Base-by-base conservation (phyloP, 2,113 vertebrate genomes). In the Aphyosemion australe region DNA sequence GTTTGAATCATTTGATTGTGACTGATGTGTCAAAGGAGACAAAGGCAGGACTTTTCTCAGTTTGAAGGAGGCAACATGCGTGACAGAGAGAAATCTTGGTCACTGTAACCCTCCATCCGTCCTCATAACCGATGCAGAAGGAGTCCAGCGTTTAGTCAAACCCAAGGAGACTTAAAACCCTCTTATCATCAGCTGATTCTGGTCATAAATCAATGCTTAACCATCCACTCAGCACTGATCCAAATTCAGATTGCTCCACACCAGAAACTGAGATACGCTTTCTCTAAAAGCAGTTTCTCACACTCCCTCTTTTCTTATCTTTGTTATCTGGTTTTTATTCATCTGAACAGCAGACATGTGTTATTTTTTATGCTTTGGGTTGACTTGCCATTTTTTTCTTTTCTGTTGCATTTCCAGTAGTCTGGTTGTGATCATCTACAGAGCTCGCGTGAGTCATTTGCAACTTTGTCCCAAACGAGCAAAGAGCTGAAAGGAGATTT, bases 141-240 rank as follows among this genome's bases (percentile, higher is more conserved):
- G 56, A 70, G 66, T 53, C 61, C 73, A 13, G 61, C 69, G 85
- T 78, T 62, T 78, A 74, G 63, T 64, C 57, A 57, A 74, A 73
- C 72, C 69, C 82, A 74, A 64, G 54, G 66, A 83, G 81, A 70
- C 74, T 80, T 65, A 82, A 82, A 10, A 71, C 21, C 65, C 42
- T 77, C 84, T 86, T 86, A 90, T 89, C 87, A 72, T 61, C 46
- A 70, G 39, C 74, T 46, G 52, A 85, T 76, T 83, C 76, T 80
- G 49, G 55, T 87, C 82, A 84, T 83, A 84, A 88, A 84, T 91
- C 84, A 77, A 65, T 18, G 62, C 76, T 65, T 43, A 61, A 76
- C 83, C 74, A 78, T 87, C 78, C 78, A 69, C 66, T 83, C 50
- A 66, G 79, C 59, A 55, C 78, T 69, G 87, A 62, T 51, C 59